These are phyloP conservation scores for Rhadina sibilatrix DNA, from an alignment of 2,113 vertebrate species.

Conservation along the genomic window DNA sequence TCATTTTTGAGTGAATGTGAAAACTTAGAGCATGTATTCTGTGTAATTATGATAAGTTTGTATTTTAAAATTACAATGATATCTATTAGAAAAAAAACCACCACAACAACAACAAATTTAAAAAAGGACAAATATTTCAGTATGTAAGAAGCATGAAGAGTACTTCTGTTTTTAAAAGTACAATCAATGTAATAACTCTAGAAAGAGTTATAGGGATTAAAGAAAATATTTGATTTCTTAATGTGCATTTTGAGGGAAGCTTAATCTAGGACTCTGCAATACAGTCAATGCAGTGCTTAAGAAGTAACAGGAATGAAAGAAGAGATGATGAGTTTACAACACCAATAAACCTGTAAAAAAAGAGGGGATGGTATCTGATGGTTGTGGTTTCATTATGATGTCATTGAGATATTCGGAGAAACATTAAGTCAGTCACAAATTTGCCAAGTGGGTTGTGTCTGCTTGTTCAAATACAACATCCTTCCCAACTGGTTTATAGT, in stretches of 20 bases:
- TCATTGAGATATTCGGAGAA: neutral
- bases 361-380: neutral
- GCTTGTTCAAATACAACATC: neutral
- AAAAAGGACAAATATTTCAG: neutral
- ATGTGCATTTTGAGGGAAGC: neutral
- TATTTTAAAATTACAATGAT: neutral
- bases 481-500: neutral
- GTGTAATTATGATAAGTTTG: neutral
- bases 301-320: neutral
- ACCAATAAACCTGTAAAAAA: neutral
- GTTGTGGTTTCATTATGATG: neutral
- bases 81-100: neutral
- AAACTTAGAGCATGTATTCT: neutral
- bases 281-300: neutral
- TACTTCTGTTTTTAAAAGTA: neutral
- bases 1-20: neutral
- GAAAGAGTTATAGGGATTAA: neutral
- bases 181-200: neutral
- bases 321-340: neutral
- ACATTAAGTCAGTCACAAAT: neutral
- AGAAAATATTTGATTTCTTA: neutral
- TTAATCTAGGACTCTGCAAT: neutral
- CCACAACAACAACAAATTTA: too few relatives aligned
- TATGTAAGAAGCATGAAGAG: neutral
- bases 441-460: rapidly evolving